A percentile compares a stretch with the other conserved stretches of the same genome.
phyloP scores from a whole-genome alignment of 2,113 vertebrate species.

The Coregonus clupeaformis region DNA sequence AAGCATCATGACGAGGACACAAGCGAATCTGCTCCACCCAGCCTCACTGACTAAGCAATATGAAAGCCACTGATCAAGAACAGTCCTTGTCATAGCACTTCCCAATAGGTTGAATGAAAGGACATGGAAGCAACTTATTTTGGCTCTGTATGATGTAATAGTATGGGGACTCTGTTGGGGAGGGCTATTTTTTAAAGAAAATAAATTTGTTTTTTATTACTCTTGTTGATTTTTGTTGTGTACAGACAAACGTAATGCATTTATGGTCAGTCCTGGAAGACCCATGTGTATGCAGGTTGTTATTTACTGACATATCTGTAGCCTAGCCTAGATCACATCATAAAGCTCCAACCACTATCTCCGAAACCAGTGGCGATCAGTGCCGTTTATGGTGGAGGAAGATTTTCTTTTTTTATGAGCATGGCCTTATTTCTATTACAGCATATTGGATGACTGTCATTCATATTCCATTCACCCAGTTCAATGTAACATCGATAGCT shows the following conservation, averaged over 20 bases:
- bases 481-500: too few species aligned
- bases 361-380: too few species aligned
- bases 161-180: constrained; percentile 74
- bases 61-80: constrained; percentile 75
- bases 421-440: too few species aligned
- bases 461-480: too few species aligned
- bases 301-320: too few species aligned
- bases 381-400: too few species aligned
- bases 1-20: constrained; percentile 61
- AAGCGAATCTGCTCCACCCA: constrained; percentile 46
- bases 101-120: constrained; percentile 73
- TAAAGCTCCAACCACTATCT: too few species aligned
- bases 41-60: constrained; percentile 79
- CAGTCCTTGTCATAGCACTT: constrained; percentile 78
- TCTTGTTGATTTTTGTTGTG: background rate
- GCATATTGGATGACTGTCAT: too few species aligned
- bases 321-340: too few species aligned
- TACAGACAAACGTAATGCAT: background rate
- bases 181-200: constrained; percentile 80
- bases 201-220: constrained; percentile 79
- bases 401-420: too few species aligned
- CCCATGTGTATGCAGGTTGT: background rate
- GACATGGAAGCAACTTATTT: constrained; percentile 70
- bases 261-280: background rate
- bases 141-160: constrained; percentile 76